Conservation (phyloP, 2,888 invertebrate species). For the Tetropium fuscum region DNA sequence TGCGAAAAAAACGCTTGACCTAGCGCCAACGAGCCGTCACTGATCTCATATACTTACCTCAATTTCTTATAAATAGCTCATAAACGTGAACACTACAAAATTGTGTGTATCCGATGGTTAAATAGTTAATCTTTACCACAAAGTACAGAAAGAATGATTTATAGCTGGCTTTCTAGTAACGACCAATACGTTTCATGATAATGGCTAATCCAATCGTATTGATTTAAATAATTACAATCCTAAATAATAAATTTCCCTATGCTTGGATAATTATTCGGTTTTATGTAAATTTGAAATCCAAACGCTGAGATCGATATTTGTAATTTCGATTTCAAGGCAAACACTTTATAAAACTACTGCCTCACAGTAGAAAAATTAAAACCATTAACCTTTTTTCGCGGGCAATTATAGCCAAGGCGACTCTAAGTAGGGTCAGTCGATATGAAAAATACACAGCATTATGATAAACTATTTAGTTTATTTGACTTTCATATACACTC, state of each 20-base stretch:
- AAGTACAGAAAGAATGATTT: slow-evolving; percentile 7
- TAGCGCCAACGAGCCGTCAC: too few relatives aligned
- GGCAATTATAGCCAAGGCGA: slow-evolving; percentile 6
- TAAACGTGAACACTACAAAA: slow-evolving; percentile 4
- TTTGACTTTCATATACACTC: slow-evolving; percentile 69
- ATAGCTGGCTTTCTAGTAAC: slow-evolving; percentile 9
- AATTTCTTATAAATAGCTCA: slow-evolving; percentile 17
- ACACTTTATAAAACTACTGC: slow-evolving; percentile 7
- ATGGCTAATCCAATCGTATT: slow-evolving; percentile 27
- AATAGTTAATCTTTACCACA: slow-evolving; percentile 13
- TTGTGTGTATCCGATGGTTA: slow-evolving; percentile 6
- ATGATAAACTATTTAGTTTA: slow-evolving; percentile 69
- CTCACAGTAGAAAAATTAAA: not conserved
- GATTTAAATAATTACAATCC: slow-evolving; percentile 29
- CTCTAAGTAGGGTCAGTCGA: slow-evolving; percentile 7
- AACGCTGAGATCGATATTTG: slow-evolving; percentile 17
- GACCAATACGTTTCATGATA: slow-evolving; percentile 18
- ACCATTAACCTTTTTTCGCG: slow-evolving; percentile 10
- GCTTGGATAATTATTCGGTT: slow-evolving; percentile 22
- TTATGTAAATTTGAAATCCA: slow-evolving; percentile 25
- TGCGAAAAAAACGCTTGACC: too few relatives aligned
- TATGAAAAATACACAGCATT: slow-evolving; percentile 45
- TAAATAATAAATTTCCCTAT: slow-evolving; percentile 23
- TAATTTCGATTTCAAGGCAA: slow-evolving; percentile 22
- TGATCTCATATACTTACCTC: slow-evolving; percentile 34